Percentiles rank a stretch among this genome's conserved stretches.
Evolutionary conservation across 2,113 vertebrate species (phyloP).

Genomic region (Ochotona princeps): DNA sequence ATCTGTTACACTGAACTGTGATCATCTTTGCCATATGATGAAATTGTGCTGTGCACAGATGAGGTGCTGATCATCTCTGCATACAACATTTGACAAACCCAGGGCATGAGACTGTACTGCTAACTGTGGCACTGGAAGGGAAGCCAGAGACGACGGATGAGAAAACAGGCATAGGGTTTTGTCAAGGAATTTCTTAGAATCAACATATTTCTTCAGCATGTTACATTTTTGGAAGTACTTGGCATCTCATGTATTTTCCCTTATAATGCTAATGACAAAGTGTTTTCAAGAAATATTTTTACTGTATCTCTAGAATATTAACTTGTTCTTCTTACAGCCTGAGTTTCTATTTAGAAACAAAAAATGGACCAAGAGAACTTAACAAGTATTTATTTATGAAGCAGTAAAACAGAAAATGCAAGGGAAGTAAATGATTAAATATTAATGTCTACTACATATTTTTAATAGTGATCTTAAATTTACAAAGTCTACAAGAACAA

Average conservation of each 20-base stretch:
- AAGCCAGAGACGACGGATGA: neutral
- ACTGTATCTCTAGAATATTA: neutral
- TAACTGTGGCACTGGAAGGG: neutral
- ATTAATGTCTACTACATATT: constrained; percentile 46
- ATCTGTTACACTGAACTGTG: constrained; percentile 31
- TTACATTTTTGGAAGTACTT: neutral
- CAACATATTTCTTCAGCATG: neutral
- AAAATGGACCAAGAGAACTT: neutral
- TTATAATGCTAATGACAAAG: neutral
- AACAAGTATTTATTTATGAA: constrained; percentile 40
- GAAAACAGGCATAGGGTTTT: neutral
- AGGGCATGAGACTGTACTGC: neutral
- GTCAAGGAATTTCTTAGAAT: neutral
- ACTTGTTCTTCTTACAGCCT: neutral
- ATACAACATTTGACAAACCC: constrained; percentile 16
- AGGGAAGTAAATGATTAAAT: constrained; percentile 64
- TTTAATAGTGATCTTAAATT: constrained; percentile 56
- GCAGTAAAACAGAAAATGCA: constrained; percentile 55
- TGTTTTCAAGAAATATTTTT: constrained; percentile 27
- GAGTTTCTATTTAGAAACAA: constrained; percentile 8
- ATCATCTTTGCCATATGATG: neutral
- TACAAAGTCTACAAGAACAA: constrained; percentile 4
- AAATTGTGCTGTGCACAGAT: neutral
- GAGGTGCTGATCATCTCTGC: neutral
- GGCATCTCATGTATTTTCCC: neutral